A percentile compares a stretch with the other conserved stretches of the same genome.
These are phyloP conservation scores for Salmo trutta DNA, from an alignment of 2,797 vertebrate genomes.

Conservation along the genomic window DNA sequence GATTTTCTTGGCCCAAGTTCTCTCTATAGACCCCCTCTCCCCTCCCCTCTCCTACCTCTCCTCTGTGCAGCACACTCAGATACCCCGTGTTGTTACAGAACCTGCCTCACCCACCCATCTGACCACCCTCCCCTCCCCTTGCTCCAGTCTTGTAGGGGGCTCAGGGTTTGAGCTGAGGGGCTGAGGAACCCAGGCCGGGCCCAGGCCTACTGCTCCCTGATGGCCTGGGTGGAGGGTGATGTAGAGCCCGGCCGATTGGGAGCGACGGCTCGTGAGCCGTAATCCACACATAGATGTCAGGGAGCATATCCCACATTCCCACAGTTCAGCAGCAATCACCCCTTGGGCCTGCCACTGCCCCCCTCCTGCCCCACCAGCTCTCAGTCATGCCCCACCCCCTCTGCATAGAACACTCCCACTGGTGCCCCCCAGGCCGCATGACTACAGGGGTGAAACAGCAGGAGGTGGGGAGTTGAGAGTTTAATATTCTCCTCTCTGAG, in stretches of 20 bases:
- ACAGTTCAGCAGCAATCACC: conserved; percentile 42
- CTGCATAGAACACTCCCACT: conserved; percentile 20
- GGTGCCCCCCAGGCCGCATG: conserved; percentile 39
- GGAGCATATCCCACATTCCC: conserved; percentile 48
- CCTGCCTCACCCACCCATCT: neutral
- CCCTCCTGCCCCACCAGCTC: neutral
- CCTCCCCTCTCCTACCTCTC: conserved; percentile 16
- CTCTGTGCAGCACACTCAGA: conserved; percentile 11
- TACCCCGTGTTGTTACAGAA: conserved; percentile 11
- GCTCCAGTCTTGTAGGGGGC: neutral
- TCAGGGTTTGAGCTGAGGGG: neutral
- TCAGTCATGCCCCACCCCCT: too few relatives aligned
- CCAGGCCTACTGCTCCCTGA: conserved; percentile 18
- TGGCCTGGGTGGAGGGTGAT: conserved; percentile 30
- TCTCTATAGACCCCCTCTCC: neutral
- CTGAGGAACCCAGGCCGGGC: conserved; percentile 12
- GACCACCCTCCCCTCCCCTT: neutral
- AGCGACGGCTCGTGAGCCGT: conserved; percentile 41
- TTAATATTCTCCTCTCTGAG: conserved; percentile 12
- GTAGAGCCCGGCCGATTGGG: conserved; percentile 25
- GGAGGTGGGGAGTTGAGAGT: conserved; percentile 1
- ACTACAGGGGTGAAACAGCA: conserved; percentile 40
- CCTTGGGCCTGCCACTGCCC: conserved; percentile 36
- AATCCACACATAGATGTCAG: conserved; percentile 56
- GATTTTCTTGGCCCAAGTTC: conserved; percentile 19